Evolutionary conservation across 1,140 invertebrate genomes (phyloP).

Genomic region (Caenorhabditis briggsae): DNA sequence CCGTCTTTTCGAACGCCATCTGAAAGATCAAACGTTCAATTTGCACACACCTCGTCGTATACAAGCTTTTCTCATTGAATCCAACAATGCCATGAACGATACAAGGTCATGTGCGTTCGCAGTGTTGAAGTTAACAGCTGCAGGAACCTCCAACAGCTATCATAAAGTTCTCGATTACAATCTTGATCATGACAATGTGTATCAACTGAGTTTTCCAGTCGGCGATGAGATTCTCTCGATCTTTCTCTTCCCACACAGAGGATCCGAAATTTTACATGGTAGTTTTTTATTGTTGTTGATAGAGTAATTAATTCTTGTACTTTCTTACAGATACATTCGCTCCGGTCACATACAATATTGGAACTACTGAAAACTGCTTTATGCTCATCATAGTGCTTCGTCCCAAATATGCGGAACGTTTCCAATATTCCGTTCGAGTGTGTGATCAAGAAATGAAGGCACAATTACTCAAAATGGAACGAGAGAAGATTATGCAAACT

Average conservation of each 20-base stretch:
- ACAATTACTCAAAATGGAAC: constrained; percentile 1
- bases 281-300: background rate
- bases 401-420: constrained; percentile 15
- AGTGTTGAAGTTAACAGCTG: background rate
- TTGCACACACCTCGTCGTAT: constrained; percentile 40
- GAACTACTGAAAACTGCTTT: constrained; percentile 22
- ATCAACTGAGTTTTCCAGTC: constrained; percentile 1
- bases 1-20: constrained; percentile 9
- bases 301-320: background rate
- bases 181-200: background rate
- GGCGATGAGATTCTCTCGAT: constrained; percentile 25
- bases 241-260: constrained; percentile 14
- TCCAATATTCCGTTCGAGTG: constrained; percentile 34
- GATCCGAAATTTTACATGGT: constrained; percentile 44
- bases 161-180: constrained; percentile 21
- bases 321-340: constrained; percentile 21
- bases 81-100: constrained; percentile 38
- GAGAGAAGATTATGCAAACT: constrained; percentile 47
- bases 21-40: background rate
- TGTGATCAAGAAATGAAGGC: constrained; percentile 33
- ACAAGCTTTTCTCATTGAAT: constrained; percentile 39
- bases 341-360: constrained; percentile 35
- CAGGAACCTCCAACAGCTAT: background rate
- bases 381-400: constrained; percentile 23
- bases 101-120: constrained; percentile 28